A percentile compares a stretch with the other conserved stretches of the same genome.
Evolutionary conservation across 2,888 invertebrate species (phyloP).

Genomic region (Temnothorax unifasciatus): DNA sequence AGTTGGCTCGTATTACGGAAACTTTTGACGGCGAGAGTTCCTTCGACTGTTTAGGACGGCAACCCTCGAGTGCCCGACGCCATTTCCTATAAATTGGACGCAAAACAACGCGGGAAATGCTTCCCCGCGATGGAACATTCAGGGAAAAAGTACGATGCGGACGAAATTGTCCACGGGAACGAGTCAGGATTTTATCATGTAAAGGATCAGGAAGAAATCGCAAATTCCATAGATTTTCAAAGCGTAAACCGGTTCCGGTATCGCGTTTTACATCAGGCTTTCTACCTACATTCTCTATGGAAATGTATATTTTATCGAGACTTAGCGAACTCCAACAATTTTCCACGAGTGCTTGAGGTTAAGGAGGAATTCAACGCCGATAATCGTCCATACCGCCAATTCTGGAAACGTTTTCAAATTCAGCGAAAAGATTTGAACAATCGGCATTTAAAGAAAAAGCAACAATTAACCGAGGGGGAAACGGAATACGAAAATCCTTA

Average conservation of each 20-base stretch:
- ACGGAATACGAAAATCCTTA: conserved; percentile 45
- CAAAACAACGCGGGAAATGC: conserved; percentile 76
- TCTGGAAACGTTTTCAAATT: conserved; percentile 11
- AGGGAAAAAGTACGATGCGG: background rate
- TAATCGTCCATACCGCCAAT: background rate
- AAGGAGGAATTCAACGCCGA: background rate
- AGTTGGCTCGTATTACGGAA: conserved; percentile 49
- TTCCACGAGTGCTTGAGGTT: background rate
- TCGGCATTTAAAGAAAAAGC: conserved; percentile 20
- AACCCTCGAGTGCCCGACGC: conserved; percentile 63
- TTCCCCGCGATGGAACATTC: conserved; percentile 46
- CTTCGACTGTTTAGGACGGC: conserved; percentile 61
- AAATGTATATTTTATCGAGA: conserved; percentile 6
- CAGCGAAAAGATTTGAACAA: conserved; percentile 16
- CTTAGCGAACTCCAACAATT: conserved; percentile 10
- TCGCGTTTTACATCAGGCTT: background rate
- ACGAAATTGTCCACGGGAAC: conserved; percentile 2
- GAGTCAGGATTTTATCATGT: background rate
- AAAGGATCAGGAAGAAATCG: conserved; percentile 6
- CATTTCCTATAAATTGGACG: conserved; percentile 75
- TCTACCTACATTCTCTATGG: background rate
- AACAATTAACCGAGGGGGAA: conserved; percentile 35
- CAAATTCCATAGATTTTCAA: conserved; percentile 15
- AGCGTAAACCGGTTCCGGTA: background rate
- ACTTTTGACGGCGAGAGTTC: conserved; percentile 55